Evolutionary conservation across 2,888 invertebrate species (phyloP), one percentile per base, ranked within the genome.

Genomic region (Omphaloscelis lunosa): DNA sequence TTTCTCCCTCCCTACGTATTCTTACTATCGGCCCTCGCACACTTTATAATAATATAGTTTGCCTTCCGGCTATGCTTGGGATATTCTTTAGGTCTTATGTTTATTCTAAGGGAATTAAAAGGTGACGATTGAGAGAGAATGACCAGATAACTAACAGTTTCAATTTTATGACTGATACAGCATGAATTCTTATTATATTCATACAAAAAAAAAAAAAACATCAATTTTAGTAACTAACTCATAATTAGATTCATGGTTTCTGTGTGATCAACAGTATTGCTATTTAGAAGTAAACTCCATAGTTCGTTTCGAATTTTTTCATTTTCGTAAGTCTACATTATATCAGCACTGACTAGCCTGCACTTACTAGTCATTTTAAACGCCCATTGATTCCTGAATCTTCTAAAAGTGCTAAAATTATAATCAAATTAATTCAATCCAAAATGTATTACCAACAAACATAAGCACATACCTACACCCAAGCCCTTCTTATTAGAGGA

Each of bases 1-100:
- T 92, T 89, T 89, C 86, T 84, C 89, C 88, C 86, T 82, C 81
- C 86, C 87, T 82, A 77, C 84, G 62, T 75, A 88, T 88, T 86
- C 82, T 72, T 71, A 71, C 75, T 81, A 86, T 84, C 81, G 83
- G 82, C 79, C 78, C 83, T 87, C 34, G 45, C 67, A 79, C 72
- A 72, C 39, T 63, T 48, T 72, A 29, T 58, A 29, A 69, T n/a
- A n/a, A n/a, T n/a, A 59, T 83, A 68, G 79, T 77, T 8, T 63
- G 72, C 81, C 71, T 71, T 75, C 58, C 70, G 86, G 84, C 70
- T 67, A 23, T 76, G 75, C 84, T 76, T 65, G 68, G 45, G 27
- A n/a, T 73, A 39, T 69, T 73, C 6, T 2, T 71, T 51, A n/a
- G 23, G 5, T 34, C 7, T n/a, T 71, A 45, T 17, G 79, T 53